These are phyloP conservation scores for Plotosus lineatus DNA, from an alignment of 2,113 vertebrate genomes.

Conservation along the genomic window DNA sequence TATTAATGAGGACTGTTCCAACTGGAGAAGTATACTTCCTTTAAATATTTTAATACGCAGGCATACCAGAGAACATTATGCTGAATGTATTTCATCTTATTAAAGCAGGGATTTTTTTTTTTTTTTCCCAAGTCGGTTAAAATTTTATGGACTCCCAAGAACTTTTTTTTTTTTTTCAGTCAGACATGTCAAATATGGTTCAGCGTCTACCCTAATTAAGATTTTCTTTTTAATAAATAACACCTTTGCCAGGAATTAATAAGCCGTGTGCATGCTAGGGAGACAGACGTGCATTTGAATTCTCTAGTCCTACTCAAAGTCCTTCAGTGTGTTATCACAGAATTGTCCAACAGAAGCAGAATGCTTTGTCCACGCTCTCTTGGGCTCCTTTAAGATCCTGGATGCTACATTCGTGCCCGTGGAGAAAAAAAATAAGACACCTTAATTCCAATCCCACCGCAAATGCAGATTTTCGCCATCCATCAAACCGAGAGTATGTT, in stretches of 20 bases:
- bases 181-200: background rate
- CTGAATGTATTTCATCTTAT: constrained; percentile 23
- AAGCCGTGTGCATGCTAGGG: background rate
- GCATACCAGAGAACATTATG: constrained; percentile 17
- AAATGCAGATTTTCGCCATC: constrained; percentile 22
- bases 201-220: background rate
- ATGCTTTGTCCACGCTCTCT: constrained; percentile 8
- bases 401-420: background rate
- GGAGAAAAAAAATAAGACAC: constrained; percentile 10
- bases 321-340: background rate
- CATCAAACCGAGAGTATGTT: background rate
- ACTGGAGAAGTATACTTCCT: constrained; percentile 10
- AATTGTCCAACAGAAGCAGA: background rate
- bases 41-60: constrained; percentile 17
- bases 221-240: constrained; percentile 27
- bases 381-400: background rate
- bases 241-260: background rate
- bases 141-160: background rate
- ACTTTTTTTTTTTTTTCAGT: background rate
- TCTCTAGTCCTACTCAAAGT: background rate
- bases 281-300: background rate
- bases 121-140: background rate
- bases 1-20: constrained; percentile 16
- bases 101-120: background rate
- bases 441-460: background rate